Percentiles rank a stretch among this genome's conserved stretches.
phyloP scores from a whole-genome alignment of 1,140 invertebrate species.

The Eumeta japonica region DNA sequence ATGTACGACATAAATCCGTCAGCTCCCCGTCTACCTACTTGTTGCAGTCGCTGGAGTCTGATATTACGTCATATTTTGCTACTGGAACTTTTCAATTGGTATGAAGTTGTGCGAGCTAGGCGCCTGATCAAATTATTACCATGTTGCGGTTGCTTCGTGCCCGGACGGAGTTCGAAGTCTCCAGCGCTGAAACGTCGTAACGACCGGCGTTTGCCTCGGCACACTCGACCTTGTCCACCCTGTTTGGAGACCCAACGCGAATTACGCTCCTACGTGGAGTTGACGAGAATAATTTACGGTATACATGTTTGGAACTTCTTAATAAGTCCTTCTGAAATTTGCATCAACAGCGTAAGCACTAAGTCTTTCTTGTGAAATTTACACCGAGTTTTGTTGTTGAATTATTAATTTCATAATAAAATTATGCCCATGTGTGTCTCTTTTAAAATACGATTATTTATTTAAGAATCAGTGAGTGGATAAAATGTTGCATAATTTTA shows the following conservation, averaged over 20 bases:
- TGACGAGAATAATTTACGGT: slow-evolving; percentile 45
- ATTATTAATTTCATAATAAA: slow-evolving; percentile 19
- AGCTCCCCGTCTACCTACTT: no score
- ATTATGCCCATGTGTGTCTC: no score
- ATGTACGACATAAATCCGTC: no score
- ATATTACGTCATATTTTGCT: slow-evolving; percentile 41
- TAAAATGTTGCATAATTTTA: no score
- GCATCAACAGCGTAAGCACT: slow-evolving; percentile 27
- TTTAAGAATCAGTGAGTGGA: no score
- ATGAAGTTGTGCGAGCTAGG: slow-evolving; percentile 42
- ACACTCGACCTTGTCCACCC: no score
- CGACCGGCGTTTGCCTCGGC: no score
- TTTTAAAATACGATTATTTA: no score
- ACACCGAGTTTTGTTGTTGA: slow-evolving; percentile 27
- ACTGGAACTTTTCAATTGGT: slow-evolving; percentile 49
- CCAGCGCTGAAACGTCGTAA: no score
- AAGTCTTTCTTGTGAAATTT: slow-evolving; percentile 26
- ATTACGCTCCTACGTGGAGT: slow-evolving; percentile 22
- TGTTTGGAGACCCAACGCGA: no score
- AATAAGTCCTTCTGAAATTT: slow-evolving; percentile 48
- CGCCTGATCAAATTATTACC: slow-evolving; percentile 53
- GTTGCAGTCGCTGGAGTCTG: slow-evolving; percentile 34
- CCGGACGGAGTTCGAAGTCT: slow-evolving; percentile 27
- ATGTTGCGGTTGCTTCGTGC: slow-evolving; percentile 36
- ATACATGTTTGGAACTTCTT: slow-evolving; percentile 42